Conservation (phyloP, 2,113 vertebrate genomes). For the Phalacrocorax aristotelis region DNA sequence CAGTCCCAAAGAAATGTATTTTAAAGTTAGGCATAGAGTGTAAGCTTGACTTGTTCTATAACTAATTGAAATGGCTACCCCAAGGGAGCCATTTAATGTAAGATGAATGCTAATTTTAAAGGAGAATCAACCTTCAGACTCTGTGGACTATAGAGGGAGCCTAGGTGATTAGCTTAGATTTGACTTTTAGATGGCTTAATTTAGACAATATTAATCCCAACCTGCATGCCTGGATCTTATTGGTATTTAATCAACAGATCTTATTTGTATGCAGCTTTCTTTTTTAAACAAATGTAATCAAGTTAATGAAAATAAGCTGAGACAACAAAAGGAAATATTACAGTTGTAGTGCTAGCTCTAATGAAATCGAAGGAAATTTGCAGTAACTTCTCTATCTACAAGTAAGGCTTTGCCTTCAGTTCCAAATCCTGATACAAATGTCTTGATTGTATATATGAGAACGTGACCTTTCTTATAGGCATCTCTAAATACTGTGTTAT, state of each 20-base stretch:
- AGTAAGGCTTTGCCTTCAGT: neutral
- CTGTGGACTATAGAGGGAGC: neutral
- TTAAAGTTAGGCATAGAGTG: neutral
- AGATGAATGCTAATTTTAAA: neutral
- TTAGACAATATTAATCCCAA: neutral
- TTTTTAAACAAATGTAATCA: constrained; percentile 8
- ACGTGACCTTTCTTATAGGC: neutral
- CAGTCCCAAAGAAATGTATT: neutral
- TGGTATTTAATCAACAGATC: neutral
- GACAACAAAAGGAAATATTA: neutral
- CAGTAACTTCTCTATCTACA: neutral
- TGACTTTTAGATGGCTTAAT: neutral
- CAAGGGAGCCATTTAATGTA: neutral
- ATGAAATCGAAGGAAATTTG: neutral
- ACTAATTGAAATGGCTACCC: neutral
- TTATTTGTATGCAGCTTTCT: neutral
- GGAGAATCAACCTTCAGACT: neutral
- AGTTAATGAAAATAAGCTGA: constrained; percentile 7
- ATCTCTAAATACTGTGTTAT: neutral
- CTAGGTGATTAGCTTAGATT: neutral
- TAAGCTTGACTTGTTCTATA: neutral
- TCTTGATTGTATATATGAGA: neutral
- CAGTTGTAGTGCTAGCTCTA: neutral
- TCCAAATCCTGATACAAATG: neutral
- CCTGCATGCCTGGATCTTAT: neutral